These are phyloP conservation scores for Muscina levida DNA, from an alignment of 2,888 invertebrate genomes.

Conservation along the genomic window DNA sequence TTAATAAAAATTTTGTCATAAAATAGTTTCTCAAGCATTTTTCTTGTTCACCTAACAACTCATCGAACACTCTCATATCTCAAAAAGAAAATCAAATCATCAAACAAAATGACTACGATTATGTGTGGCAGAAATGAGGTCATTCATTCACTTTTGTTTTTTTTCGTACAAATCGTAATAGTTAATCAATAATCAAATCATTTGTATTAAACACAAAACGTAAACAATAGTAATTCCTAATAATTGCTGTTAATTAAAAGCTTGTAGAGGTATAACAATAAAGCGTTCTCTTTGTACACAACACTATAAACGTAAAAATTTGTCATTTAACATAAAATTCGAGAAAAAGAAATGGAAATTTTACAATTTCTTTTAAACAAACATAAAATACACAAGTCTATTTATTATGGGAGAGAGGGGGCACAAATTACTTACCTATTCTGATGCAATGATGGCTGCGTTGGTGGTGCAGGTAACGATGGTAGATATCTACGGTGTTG, in stretches of 20 bases:
- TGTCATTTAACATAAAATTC: not conserved
- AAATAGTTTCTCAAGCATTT: too few species aligned
- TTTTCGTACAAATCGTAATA: slow-evolving; percentile 7
- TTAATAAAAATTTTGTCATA: too few species aligned
- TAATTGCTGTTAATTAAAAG: slow-evolving; percentile 18
- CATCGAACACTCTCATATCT: too few species aligned
- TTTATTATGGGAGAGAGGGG: too few species aligned
- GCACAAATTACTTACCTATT: slow-evolving; percentile 73
- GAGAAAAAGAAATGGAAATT: not conserved
- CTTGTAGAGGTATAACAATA: not conserved
- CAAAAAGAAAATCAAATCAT: too few species aligned
- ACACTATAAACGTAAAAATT: slow-evolving; percentile 29
- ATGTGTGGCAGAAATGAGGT: not conserved
- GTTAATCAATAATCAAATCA: not conserved
- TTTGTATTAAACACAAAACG: not conserved
- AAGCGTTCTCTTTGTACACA: slow-evolving; percentile 33
- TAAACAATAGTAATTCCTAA: slow-evolving; percentile 18
- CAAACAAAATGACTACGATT: not conserved
- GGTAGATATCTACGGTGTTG: slow-evolving; percentile 71
- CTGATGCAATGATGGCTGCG: slow-evolving; percentile 63
- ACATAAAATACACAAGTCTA: too few species aligned
- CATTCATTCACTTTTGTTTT: slow-evolving; percentile 21
- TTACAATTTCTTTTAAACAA: too few species aligned
- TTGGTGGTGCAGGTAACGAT: slow-evolving; percentile 74
- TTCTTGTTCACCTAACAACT: too few species aligned